Evolutionary conservation across 2,888 invertebrate species (phyloP), one percentile per base, ranked within the genome.

Genomic region (Micoletzkya japonica): DNA sequence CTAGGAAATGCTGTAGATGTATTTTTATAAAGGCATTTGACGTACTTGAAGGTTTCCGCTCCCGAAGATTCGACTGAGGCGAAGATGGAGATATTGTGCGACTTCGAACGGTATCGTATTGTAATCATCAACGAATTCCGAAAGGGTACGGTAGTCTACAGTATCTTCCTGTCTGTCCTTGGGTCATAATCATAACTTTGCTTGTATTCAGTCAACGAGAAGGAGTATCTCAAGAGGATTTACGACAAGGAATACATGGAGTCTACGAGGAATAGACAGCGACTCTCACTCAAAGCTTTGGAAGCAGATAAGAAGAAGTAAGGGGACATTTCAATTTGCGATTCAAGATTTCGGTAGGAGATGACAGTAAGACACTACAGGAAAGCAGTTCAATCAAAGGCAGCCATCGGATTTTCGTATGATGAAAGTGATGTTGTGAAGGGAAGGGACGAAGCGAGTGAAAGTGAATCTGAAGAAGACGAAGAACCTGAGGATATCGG

Each of bases 341-440:
- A 30, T 6, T 30, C 30, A 57, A 6, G 57, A 6, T 7, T 28
- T 28, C 10, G 57, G n/a, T 52, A 6, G 52, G 17, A 39, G 7
- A 39, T 7, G 39, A 6, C 6, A 52, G 6, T 20, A 52, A 52
- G 24, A n/a, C 4, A 52, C 7, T 7, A 32, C 57, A 82, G 82
- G 61, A 82, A 84, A 71, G 66, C 73, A 7, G 74, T 77, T 0
- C 78, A 80, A 1, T 74, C 77, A 17, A 81, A 81, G 49, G 81
- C 84, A 2, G 76, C 79, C 6, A 83, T 85, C 57, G 81, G 78
- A 3, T 85, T 83, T 63, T 73, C 74, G 32, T 85, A 85, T 72
- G 81, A 76, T 14, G 79, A 81, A 64, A 74, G 75, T 2, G 77
- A 76, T 14, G 56, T 56, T 6, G 71, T 67, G 14, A 36, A 20